Percentiles rank a stretch among this genome's conserved stretches.
phyloP scores from a whole-genome alignment of 2,113 vertebrate species.

The Plecturocebus donacophilus region DNA sequence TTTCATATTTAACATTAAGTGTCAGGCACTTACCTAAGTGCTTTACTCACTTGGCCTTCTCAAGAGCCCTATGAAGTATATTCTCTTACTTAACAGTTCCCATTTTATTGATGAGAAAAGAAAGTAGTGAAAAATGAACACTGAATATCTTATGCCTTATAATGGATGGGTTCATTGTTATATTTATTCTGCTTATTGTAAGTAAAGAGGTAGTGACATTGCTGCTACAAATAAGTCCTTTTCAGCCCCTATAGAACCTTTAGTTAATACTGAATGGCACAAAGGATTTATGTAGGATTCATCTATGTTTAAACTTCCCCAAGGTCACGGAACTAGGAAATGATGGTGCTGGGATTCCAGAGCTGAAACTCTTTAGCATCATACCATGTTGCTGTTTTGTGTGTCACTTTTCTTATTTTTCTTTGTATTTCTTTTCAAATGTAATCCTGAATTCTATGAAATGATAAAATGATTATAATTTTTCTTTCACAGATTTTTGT shows the following conservation, averaged over 20 bases:
- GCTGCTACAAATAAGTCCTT: constrained; percentile 5
- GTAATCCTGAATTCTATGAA: not conserved
- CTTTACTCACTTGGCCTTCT: not conserved
- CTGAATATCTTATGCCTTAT: not conserved
- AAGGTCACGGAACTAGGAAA: not conserved
- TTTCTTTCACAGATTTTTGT: constrained; percentile 18
- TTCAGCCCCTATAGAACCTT: not conserved
- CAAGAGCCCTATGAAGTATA: not conserved
- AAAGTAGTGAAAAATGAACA: not conserved
- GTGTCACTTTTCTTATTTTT: not conserved
- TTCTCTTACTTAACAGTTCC: not conserved
- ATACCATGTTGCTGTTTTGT: not conserved
- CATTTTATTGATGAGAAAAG: not conserved
- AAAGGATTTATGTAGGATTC: not conserved
- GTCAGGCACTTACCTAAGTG: not conserved
- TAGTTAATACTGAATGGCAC: not conserved
- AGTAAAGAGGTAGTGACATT: constrained; percentile 19
- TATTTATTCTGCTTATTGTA: constrained; percentile 10
- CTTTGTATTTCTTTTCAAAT: not conserved
- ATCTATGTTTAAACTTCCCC: not conserved
- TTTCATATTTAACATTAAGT: not conserved
- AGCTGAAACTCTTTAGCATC: not conserved
- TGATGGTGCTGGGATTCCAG: not conserved
- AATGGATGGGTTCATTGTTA: constrained; percentile 2
- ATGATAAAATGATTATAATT: not conserved